Percentiles rank a stretch among this genome's conserved stretches.
Evolutionary conservation across 2,113 vertebrate species (phyloP).

Genomic region (Aptenodytes forsteri): DNA sequence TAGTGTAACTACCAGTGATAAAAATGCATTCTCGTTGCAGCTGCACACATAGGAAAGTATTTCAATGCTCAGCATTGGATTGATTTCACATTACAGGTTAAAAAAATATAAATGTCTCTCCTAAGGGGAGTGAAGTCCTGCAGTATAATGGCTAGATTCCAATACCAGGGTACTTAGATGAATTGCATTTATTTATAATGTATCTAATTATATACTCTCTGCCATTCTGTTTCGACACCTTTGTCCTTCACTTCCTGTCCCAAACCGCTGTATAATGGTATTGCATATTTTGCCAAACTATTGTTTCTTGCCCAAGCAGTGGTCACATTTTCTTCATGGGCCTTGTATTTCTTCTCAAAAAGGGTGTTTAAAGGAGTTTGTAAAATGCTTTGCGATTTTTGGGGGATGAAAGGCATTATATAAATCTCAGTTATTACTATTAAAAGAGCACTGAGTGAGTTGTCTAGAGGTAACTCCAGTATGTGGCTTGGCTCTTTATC

Average conservation of each 20-base stretch:
- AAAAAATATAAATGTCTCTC: neutral
- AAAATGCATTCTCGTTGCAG: neutral
- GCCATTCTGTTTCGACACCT: neutral
- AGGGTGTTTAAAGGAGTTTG: neutral
- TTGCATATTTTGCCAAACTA: neutral
- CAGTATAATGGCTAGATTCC: neutral
- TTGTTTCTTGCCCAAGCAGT: neutral
- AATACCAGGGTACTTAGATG: neutral
- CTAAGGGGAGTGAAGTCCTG: neutral
- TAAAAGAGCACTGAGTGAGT: constrained; percentile 18
- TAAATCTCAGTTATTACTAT: constrained; percentile 33
- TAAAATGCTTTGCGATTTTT: constrained; percentile 30
- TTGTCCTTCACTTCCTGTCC: neutral
- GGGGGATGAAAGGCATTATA: neutral
- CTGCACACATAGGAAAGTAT: neutral
- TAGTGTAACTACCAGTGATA: neutral
- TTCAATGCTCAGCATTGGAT: neutral
- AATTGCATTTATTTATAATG: neutral
- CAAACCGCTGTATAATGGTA: neutral
- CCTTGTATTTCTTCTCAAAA: neutral
- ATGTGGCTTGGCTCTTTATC: neutral
- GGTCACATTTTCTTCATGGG: neutral
- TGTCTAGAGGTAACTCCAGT: neutral
- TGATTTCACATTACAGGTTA: neutral
- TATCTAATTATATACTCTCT: neutral